Conservation (phyloP, 2,797 vertebrate species). For the Xiphophorus birchmanni region DNA sequence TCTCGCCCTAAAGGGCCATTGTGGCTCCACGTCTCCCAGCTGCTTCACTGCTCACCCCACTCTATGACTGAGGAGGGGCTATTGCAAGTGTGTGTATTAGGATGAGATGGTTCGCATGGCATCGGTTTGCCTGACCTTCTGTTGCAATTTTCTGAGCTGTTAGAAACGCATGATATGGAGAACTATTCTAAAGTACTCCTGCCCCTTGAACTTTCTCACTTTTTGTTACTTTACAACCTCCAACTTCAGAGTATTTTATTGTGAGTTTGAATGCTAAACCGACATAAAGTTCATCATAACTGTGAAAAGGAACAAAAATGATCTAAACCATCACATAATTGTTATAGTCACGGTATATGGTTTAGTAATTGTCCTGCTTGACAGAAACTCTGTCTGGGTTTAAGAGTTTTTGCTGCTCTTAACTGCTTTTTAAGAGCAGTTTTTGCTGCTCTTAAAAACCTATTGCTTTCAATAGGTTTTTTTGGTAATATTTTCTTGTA, state of each 20-base stretch:
- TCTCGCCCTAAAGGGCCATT: slow-evolving; percentile 80
- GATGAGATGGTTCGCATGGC: slow-evolving; percentile 35
- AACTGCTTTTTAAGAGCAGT: no score
- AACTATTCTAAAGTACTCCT: not conserved
- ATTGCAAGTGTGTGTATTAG: slow-evolving; percentile 23
- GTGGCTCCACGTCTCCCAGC: slow-evolving; percentile 79
- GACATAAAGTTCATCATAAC: not conserved
- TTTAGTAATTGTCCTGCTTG: not conserved
- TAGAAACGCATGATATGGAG: slow-evolving; percentile 28
- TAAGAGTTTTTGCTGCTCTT: not conserved
- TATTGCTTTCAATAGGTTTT: not conserved
- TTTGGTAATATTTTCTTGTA: not conserved
- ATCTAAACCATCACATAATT: not conserved
- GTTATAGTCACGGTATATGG: not conserved
- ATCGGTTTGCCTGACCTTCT: slow-evolving; percentile 57
- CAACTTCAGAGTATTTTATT: not conserved
- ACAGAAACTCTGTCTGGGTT: not conserved
- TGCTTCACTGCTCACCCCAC: slow-evolving; percentile 72
- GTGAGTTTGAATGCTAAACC: no score
- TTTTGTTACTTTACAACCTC: not conserved
- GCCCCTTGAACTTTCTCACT: not conserved
- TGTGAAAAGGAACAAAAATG: no score
- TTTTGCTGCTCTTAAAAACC: no score
- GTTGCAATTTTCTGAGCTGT: slow-evolving; percentile 52
- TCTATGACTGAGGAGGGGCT: slow-evolving; percentile 65